A percentile compares a stretch with the other conserved stretches of the same genome.
These are phyloP conservation scores for Thamnophis sirtalis DNA, from an alignment of 2,113 vertebrate genomes.

Conservation along the genomic window DNA sequence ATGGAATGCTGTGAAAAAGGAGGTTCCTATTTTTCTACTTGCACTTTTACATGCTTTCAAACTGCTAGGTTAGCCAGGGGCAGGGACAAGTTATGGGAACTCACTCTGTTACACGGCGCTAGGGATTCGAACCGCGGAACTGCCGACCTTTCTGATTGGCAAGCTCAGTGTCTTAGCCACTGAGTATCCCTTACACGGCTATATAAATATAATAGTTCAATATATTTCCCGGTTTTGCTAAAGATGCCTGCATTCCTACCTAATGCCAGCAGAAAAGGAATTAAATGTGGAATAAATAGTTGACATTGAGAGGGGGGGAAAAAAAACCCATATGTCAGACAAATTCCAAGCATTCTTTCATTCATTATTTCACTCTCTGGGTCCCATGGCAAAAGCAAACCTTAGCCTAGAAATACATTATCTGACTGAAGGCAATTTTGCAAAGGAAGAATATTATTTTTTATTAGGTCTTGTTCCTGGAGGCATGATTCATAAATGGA, in stretches of 20 bases:
- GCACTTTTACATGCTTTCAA: no score
- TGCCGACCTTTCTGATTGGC: no score
- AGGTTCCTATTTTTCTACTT: no score
- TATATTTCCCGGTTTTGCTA: neutral
- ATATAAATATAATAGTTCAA: neutral
- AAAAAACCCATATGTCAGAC: neutral
- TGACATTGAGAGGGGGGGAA: neutral
- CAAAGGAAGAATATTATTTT: slow-evolving; percentile 10
- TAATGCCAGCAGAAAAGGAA: neutral
- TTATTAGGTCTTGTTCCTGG: slow-evolving; percentile 9
- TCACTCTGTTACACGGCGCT: no score
- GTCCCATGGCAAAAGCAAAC: neutral
- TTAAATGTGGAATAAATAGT: neutral
- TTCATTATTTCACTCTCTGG: neutral
- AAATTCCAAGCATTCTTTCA: neutral
- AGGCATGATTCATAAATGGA: slow-evolving; percentile 17
- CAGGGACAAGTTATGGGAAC: no score
- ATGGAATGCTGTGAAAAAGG: no score
- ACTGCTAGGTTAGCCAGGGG: no score
- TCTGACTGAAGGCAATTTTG: neutral
- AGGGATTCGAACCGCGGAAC: no score
- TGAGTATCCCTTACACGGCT: neutral
- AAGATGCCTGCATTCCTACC: neutral
- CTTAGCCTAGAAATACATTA: neutral
- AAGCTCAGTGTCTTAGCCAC: no score